Evolutionary conservation across 2,113 vertebrate genomes (phyloP), one percentile per base, ranked within the genome.

Genomic region (Anoplopoma fimbria): DNA sequence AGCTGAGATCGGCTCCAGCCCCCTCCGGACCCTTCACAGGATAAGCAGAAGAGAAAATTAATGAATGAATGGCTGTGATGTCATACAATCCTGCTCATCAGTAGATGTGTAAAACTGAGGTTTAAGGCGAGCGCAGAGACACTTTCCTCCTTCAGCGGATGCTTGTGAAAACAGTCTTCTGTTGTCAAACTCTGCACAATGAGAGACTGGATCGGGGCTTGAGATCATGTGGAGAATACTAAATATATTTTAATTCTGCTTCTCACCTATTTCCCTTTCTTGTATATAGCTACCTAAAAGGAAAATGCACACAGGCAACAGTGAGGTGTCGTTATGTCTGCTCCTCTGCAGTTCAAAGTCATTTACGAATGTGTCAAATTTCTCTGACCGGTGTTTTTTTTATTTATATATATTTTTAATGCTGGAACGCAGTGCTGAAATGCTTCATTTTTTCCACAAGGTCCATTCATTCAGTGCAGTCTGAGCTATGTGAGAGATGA

Each of bases 321-420:
- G 49, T 25, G 25, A 61, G 33, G 21, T 27, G 5, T 68, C 31
- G n/a, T 45, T 33, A 85, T 55, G 42, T 69, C 86, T 33, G 31
- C 64, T 47, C 36, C 63, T 47, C 62, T 51, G 53, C 76, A 19
- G 58, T 58, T 34, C 2, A 62, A 33, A 0, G 31, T 73, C 64
- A 83, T 83, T 31, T 53, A 60, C 42, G 45, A 83, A 82, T 19
- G 40, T 75, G 84, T 72, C 75, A 69, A 1, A 31, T 69, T 38
- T 62, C 40, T 61, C 51, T 25, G 55, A 71, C 55, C 21, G 77
- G 75, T 87, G 10, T 65, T 87, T 75, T 62, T 38, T 45, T 40
- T 12, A 40, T 77, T 53, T 57, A 0, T 45, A 23, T 0, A 55
- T n/a, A n/a, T n/a, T n/a, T n/a, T n/a, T n/a, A n/a, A n/a, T n/a